Conservation (phyloP, 2,888 invertebrate species). For the Cerceris rybyensis region DNA sequence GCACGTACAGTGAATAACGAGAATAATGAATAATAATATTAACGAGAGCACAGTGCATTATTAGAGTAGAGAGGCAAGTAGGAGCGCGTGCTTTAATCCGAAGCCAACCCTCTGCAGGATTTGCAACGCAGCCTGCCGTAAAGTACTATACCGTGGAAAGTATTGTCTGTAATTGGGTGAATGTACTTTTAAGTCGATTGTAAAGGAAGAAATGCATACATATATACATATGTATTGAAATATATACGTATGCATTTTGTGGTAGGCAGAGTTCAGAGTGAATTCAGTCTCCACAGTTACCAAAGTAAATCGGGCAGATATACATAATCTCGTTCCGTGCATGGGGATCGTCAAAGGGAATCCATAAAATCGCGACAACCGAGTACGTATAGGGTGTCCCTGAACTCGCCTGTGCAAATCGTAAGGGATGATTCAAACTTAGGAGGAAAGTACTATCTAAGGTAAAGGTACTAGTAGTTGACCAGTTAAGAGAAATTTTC, state of each 20-base stretch:
- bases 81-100: constrained; percentile 2
- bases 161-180: constrained; percentile 32
- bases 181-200: constrained; percentile 31
- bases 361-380: constrained; percentile 57
- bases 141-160: background rate
- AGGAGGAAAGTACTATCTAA: background rate
- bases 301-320: constrained; percentile 51
- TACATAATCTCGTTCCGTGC: constrained; percentile 52
- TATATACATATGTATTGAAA: constrained; percentile 1
- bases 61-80: too few species aligned
- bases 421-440: background rate
- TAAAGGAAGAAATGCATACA: constrained; percentile 1
- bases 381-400: constrained; percentile 25
- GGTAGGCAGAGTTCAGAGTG: constrained; percentile 35
- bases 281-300: constrained; percentile 55
- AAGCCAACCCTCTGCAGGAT: constrained; percentile 21
- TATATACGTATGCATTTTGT: constrained; percentile 8
- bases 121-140: constrained; percentile 11
- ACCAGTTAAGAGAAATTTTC: too few species aligned
- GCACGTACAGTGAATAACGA: too few species aligned
- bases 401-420: background rate
- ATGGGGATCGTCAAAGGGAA: constrained; percentile 55
- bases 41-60: too few species aligned
- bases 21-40: too few species aligned
- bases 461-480: too few species aligned